Evolutionary conservation across 2,888 invertebrate species (phyloP).

Genomic region (Sialis lutaria): DNA sequence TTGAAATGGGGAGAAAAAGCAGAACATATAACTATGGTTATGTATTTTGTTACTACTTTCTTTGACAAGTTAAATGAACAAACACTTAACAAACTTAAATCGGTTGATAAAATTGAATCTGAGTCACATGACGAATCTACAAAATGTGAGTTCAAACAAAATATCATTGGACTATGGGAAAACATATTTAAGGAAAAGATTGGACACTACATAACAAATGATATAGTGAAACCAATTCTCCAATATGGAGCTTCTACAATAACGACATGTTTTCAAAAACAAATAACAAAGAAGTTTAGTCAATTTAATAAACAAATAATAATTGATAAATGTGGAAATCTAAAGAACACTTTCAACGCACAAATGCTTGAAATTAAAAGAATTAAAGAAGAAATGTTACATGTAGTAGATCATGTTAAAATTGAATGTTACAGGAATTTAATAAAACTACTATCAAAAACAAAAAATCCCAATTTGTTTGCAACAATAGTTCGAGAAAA

Average conservation of each 20-base stretch:
- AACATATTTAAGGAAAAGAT: conserved; percentile 5
- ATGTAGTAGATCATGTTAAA: conserved; percentile 1
- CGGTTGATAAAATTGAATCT: neutral
- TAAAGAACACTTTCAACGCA: conserved; percentile 2
- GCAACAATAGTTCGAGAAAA: conserved; percentile 8
- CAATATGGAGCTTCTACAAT: conserved; percentile 3
- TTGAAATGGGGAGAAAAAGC: conserved; percentile 4
- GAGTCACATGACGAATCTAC: neutral
- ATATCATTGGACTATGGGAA: conserved; percentile 6
- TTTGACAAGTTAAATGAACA: conserved; percentile 5
- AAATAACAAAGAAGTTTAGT: conserved; percentile 1
- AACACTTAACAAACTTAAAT: conserved; percentile 2
- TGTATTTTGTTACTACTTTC: neutral
- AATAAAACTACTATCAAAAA: conserved; percentile 5
- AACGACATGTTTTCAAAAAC: conserved; percentile 3
- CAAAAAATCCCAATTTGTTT: conserved; percentile 7
- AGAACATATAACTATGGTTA: conserved; percentile 3
- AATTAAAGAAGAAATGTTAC: conserved; percentile 2
- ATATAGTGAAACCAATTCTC: conserved; percentile 8
- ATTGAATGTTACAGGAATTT: conserved; percentile 8
- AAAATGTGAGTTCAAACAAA: conserved; percentile 4
- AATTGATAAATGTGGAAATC: conserved; percentile 3
- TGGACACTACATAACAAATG: conserved; percentile 5
- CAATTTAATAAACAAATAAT: conserved; percentile 1
- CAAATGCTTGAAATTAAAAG: neutral